Conservation (phyloP, 1,140 invertebrate genomes). For the Samia ricini region DNA sequence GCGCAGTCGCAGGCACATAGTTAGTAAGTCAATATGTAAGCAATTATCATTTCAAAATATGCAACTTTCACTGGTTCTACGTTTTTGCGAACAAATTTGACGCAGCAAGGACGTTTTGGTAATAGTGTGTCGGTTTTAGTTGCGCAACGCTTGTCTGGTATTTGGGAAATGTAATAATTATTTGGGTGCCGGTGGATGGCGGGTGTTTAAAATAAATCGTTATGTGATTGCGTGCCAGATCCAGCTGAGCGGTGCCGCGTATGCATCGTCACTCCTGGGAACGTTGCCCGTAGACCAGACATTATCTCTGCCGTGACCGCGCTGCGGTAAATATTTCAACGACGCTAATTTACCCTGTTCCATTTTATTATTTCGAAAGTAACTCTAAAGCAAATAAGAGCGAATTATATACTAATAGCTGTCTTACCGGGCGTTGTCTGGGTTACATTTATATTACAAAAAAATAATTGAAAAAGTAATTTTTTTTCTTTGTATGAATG, state of each 20-base stretch:
- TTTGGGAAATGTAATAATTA: slow-evolving; percentile 64
- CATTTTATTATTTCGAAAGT: not conserved
- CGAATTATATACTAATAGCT: no score
- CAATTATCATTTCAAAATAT: not conserved
- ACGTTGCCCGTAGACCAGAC: not conserved
- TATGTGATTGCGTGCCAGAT: slow-evolving; percentile 47
- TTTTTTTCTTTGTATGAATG: no score
- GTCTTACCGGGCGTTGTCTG: no score
- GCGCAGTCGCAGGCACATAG: no score
- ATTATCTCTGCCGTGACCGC: slow-evolving; percentile 5
- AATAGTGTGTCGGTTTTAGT: slow-evolving; percentile 35
- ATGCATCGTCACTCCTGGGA: slow-evolving; percentile 24
- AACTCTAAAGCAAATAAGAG: not conserved
- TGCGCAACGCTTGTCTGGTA: slow-evolving; percentile 55
- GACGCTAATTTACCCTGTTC: not conserved
- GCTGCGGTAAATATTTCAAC: not conserved
- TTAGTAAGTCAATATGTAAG: no score
- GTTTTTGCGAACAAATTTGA: not conserved
- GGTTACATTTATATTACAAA: no score
- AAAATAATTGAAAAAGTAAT: no score
- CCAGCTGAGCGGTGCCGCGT: slow-evolving; percentile 22
- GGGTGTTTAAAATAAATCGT: slow-evolving; percentile 52
- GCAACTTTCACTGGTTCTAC: not conserved
- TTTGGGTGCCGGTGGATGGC: slow-evolving; percentile 44
- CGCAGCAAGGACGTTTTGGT: not conserved